Evolutionary conservation across 2,113 vertebrate species (phyloP).

Genomic region (Hiodon alosoides): DNA sequence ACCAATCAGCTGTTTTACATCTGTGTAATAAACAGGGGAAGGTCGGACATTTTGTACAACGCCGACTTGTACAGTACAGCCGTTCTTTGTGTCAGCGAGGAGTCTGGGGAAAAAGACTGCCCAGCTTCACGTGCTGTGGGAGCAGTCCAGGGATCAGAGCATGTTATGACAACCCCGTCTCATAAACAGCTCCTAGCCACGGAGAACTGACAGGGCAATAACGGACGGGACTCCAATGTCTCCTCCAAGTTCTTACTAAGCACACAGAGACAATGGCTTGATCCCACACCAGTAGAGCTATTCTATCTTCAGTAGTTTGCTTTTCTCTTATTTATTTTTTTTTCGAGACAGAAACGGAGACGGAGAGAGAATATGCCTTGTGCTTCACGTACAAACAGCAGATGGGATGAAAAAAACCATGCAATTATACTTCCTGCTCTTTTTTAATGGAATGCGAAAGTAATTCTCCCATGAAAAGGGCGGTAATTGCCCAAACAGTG

Average conservation of each 20-base stretch:
- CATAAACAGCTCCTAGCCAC: not conserved
- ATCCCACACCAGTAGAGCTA: not conserved
- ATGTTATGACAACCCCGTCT: not conserved
- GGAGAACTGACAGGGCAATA: not conserved
- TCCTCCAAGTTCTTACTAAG: not conserved
- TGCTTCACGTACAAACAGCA: constrained; percentile 15
- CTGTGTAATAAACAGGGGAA: no score
- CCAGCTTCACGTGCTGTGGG: not conserved
- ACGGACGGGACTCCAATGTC: not conserved
- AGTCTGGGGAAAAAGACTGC: not conserved
- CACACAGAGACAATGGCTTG: not conserved
- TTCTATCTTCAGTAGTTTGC: not conserved
- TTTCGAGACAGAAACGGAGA: not conserved
- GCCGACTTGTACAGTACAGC: no score
- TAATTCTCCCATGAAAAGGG: constrained; percentile 60
- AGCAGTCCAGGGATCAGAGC: not conserved
- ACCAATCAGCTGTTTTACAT: no score
- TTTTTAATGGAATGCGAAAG: constrained; percentile 61
- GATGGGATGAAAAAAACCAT: constrained; percentile 37
- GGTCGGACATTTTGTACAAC: no score
- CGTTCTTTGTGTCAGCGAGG: no score
- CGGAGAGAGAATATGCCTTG: constrained; percentile 6
- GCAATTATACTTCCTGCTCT: constrained; percentile 53
- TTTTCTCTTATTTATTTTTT: constrained; percentile 15
- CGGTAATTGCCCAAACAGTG: constrained; percentile 61